Conservation (phyloP, 92 coral and sea anemone genomes). For the Epizoanthus rinbou region DNA sequence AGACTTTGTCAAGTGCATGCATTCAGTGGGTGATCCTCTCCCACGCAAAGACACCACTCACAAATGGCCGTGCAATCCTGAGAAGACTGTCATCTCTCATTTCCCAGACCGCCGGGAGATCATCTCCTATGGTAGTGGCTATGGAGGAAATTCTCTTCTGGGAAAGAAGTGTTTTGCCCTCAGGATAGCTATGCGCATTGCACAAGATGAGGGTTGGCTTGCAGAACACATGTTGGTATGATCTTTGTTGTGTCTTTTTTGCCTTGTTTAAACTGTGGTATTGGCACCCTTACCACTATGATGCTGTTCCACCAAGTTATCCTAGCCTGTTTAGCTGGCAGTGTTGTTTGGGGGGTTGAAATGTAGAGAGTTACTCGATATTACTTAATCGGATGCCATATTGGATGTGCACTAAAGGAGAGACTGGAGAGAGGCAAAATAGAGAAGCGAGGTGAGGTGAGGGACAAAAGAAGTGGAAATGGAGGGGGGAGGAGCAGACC, state of each 20-base stretch:
- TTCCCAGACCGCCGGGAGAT: constrained; percentile 78
- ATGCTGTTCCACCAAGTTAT: too few species aligned
- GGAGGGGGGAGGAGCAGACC: too few species aligned
- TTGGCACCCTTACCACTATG: too few species aligned
- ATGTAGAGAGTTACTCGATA: too few species aligned
- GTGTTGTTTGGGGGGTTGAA: too few species aligned
- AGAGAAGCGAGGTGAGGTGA: too few species aligned
- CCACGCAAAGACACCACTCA: constrained; percentile 65
- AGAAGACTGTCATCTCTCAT: constrained; percentile 81
- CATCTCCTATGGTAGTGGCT: constrained; percentile 87
- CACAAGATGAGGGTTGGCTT: constrained; percentile 87
- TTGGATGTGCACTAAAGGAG: too few species aligned
- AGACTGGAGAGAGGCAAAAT: too few species aligned
- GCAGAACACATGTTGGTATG: constrained; percentile 95
- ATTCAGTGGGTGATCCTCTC: constrained; percentile 83
- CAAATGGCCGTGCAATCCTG: constrained; percentile 88
- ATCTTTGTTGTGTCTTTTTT: neutral
- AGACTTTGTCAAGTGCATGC: constrained; percentile 81
- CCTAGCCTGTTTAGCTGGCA: too few species aligned
- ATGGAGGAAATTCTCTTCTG: constrained; percentile 89
- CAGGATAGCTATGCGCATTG: constrained; percentile 81
- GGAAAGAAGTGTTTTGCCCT: constrained; percentile 94
- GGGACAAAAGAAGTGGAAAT: too few species aligned
- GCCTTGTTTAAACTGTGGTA: too few species aligned
- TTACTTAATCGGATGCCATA: too few species aligned